Conservation (phyloP, 2,113 vertebrate genomes). For the Zonotrichia leucophrys region DNA sequence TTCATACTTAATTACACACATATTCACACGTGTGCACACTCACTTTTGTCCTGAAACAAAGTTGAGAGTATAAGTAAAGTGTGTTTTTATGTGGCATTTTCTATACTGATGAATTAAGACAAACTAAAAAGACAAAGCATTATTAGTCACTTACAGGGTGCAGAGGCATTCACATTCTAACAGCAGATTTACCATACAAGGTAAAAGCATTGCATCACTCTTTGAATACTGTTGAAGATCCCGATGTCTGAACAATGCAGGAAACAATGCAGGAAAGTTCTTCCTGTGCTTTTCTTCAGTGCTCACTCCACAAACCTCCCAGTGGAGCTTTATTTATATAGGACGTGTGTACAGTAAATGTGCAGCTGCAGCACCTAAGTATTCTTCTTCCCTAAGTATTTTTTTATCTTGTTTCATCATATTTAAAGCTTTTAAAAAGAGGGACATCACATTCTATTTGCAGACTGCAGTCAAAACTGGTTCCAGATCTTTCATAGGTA, state of each 20-base stretch:
- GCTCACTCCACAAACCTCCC: neutral
- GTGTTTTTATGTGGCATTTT: neutral
- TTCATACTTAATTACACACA: neutral
- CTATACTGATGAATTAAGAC: neutral
- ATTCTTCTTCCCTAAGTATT: neutral
- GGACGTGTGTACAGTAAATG: neutral
- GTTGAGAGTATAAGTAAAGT: neutral
- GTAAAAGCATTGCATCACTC: neutral
- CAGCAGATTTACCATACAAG: neutral
- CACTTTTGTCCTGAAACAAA: neutral
- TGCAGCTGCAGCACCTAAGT: neutral
- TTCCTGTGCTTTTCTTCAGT: neutral
- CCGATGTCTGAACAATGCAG: accelerated
- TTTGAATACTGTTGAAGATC: neutral
- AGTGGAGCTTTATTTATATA: neutral
- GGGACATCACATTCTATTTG: neutral
- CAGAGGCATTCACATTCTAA: neutral
- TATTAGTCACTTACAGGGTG: neutral
- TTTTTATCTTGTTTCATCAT: neutral
- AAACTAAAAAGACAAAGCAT: neutral
- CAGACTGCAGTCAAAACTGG: neutral
- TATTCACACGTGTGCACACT: neutral
- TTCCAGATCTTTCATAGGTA: neutral
- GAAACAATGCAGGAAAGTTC: neutral
- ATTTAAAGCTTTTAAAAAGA: neutral